Evolutionary conservation across 2,888 invertebrate genomes (phyloP), one percentile per base, ranked within the genome.

Genomic region (Anarsia innoxiella): DNA sequence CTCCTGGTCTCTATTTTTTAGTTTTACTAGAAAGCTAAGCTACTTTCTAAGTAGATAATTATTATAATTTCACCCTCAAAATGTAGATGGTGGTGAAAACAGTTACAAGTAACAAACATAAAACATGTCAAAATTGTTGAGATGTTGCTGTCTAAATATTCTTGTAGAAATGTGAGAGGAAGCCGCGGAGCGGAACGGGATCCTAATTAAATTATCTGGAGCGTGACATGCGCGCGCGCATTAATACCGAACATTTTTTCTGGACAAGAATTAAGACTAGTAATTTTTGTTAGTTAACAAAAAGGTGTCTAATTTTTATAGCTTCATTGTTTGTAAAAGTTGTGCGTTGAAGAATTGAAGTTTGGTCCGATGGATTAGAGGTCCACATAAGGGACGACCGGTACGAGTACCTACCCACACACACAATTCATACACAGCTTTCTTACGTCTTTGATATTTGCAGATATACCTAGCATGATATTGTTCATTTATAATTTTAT

Each of bases 141-240:
- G 59, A 60, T 63, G 45, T 48, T 63, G 60, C 56, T 60, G 63
- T 63, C 59, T 60, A 59, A 71, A 72, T 69, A 66, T 59, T 70
- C 63, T 65, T 45, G 57, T 65, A 70, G 78, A 73, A 72, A 75
- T 67, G 68, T 63, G 69, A 71, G 76, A 70, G 66, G 72, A 57
- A 49, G 55, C 54, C 59, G 41, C 64, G 10, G 53, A 66, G 68
- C 73, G 73, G 75, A 80, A 82, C 83, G 76, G 55, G 72, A 64
- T 80, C 83, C 82, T 80, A 84, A 84, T 83, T 82, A 80, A 77
- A 72, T 64, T 73, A 75, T 75, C 49, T 74, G 66, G 83, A 82
- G 75, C 83, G 75, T 72, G 58, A 72, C 55, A 62, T 59, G 59
- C 56, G 68, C 59, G 59, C 65, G 61, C 63, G 62, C 66, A 61